Base-by-base conservation (phyloP, 1,140 invertebrate species). In the Papilio aristodemus region DNA sequence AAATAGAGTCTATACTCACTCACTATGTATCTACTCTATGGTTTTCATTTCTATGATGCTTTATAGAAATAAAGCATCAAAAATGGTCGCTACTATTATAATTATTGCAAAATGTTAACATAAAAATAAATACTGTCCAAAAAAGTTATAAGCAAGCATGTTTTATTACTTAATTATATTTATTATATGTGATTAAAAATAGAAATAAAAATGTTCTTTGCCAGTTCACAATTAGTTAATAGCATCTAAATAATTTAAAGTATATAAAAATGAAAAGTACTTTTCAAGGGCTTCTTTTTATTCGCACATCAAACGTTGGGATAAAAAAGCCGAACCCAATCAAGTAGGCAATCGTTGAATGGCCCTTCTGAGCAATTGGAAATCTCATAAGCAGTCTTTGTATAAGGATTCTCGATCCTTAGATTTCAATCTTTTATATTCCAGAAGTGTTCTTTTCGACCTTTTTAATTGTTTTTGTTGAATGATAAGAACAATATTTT, bases 321-420 rank as follows among this genome's bases (percentile, higher is more conserved):
- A 46, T 46, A 46, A 46, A 39, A 46, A 46, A 46, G 43, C 43
- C 43, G 54, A 58, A 58, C 54, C 58, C 27, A 37, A 36, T 36
- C 25, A 36, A 59, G 27, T 59, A 59, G 58, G 58, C 27, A 36
- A 59, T 59, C 58, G 58, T 59, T 59, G 25, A 59, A 59, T 59
- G 58, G 32, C 27, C n/a, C 58, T 59, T n/a, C 13, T 37, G 14
- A 59, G 58, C 58, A 59, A 59, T 59, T 58, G 54, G 54, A 58
- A 58, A 58, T 59, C 58, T 59, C 58, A 59, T 59, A 59, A 59
- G 58, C 58, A 36, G 58, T 59, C 54, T 59, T 59, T 59, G 58
- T 59, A 36, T 59, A 32, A 7, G 27, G 58, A 14, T 27, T 14
- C 27, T 36, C 27, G n/a, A 17, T 59, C 58, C 13, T 36, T 17